Conservation (phyloP, 2,113 vertebrate species). For the Acanthochromis polyacanthus region DNA sequence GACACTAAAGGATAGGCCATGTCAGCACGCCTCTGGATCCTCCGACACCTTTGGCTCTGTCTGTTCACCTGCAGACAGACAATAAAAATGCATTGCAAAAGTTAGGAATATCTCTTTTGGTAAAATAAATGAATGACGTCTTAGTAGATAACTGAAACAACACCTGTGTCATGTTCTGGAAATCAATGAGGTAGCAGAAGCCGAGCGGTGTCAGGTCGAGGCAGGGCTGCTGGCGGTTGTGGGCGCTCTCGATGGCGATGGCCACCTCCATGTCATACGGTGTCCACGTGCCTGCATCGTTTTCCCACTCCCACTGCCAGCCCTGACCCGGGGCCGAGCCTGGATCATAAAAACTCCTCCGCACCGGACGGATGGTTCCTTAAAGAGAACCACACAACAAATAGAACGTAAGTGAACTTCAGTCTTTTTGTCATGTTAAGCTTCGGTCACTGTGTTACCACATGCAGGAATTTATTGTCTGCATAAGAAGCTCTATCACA, state of each 20-base stretch:
- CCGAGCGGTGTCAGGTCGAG: constrained; percentile 96
- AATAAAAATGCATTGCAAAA: background rate
- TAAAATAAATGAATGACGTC: too few relatives aligned
- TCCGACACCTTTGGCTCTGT: constrained; percentile 90
- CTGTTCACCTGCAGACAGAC: constrained; percentile 89
- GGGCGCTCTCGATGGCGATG: constrained; percentile 94
- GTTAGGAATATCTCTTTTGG: too few relatives aligned
- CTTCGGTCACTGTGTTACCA: too few relatives aligned
- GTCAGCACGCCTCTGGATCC: constrained; percentile 87
- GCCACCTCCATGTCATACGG: constrained; percentile 97
- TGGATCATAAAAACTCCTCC: constrained; percentile 95
- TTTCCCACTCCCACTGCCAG: constrained; percentile 99
- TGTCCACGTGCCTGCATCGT: constrained; percentile 93
- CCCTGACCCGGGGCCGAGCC: constrained; percentile 94
- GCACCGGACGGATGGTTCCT: constrained; percentile 95
- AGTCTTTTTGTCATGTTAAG: background rate
- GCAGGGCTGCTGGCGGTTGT: constrained; percentile 94
- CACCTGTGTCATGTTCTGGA: constrained; percentile 96
- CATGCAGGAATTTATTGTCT: too few relatives aligned
- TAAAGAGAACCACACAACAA: background rate
- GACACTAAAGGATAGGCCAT: constrained; percentile 89
- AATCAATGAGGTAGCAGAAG: constrained; percentile 97
- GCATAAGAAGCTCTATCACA: too few relatives aligned
- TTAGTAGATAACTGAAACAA: background rate
- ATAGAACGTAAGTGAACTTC: background rate